These are phyloP conservation scores for Meloe dianella DNA, from an alignment of 2,888 invertebrate species.

Conservation along the genomic window DNA sequence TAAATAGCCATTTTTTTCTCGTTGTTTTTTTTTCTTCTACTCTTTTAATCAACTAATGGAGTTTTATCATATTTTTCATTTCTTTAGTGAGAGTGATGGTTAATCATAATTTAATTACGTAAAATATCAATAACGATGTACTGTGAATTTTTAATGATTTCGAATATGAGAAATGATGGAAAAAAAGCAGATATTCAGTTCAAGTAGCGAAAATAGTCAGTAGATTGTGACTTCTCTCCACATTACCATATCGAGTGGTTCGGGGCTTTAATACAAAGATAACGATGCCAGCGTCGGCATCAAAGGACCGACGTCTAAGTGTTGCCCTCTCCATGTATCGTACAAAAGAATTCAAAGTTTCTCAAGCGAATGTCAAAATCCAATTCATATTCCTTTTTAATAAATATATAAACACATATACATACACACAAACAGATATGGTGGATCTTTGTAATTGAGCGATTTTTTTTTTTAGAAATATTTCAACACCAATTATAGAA, in stretches of 20 bases:
- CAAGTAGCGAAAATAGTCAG: constrained; percentile 16
- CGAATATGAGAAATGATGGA: neutral
- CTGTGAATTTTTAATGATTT: constrained; percentile 2
- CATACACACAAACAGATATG: neutral
- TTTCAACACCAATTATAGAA: neutral
- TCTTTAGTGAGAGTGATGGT: neutral
- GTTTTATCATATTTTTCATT: neutral
- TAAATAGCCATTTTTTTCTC: neutral
- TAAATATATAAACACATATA: neutral
- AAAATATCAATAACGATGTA: neutral
- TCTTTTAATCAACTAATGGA: constrained; percentile 10
- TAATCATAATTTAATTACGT: neutral
- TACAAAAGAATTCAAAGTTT: constrained; percentile 49
- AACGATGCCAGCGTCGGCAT: constrained; percentile 46
- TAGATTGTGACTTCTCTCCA: constrained; percentile 22
- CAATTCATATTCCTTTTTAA: constrained; percentile 41
- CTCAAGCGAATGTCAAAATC: constrained; percentile 49
- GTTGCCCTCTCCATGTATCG: constrained; percentile 41
- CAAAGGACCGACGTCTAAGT: constrained; percentile 49
- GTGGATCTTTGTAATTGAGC: neutral
- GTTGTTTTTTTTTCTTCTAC: neutral
- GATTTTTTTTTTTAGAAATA: neutral
- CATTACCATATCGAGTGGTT: constrained; percentile 49
- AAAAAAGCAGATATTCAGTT: neutral
- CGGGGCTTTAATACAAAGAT: constrained; percentile 42